Base-by-base conservation (phyloP, 2,797 vertebrate species). In the Ctenopoma kingsleyae region DNA sequence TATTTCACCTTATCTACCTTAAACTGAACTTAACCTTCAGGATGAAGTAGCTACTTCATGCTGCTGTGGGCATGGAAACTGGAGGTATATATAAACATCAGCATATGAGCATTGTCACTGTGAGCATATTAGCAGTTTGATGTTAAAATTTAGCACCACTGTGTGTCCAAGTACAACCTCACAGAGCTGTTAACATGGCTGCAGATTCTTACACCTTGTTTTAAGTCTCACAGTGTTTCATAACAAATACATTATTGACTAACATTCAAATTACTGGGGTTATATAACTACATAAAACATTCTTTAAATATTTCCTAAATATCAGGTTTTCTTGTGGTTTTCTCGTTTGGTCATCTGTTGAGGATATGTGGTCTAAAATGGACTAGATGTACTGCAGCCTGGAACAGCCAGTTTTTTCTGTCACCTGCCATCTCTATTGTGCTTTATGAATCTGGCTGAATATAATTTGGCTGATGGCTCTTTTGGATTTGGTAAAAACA, bases 401-500 rank as follows among this genome's bases (percentile, higher is more conserved):
- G 12, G 46, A 30, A 23, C 0, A 30, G 35, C n/a, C 41, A 49
- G 48, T 8, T 36, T 8, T 40, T 56, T 48, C 22, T 35, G 20
- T 61, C 50, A 49, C 63, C 19, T 62, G 30, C 41, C 58, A 20
- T 52, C 43, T 65, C n/a, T 56, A 52, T 53, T n/a, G 20, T 63
- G 57, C 59, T 54, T 5, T 41, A 75, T 38, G 2, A n/a, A 43
- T 73, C 15, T 44, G 60, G 3, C 3, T 27, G 5, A 38, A 50
- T 23, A 57, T 20, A 66, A 67, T 46, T 73, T 83, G 58, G 58
- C 66, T 47, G 5, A 63, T 52, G 44, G 19, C 13, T 40, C 47
- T 51, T 27, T 48, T 67, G 10, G 47, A 81, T 64, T 72, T 0
- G 0, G 27, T 52, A 22, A 56, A n/a, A 35, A 61, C 10, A 30